These are phyloP conservation scores for Amia ocellicauda DNA, from an alignment of 2,113 vertebrate genomes.

Conservation along the genomic window DNA sequence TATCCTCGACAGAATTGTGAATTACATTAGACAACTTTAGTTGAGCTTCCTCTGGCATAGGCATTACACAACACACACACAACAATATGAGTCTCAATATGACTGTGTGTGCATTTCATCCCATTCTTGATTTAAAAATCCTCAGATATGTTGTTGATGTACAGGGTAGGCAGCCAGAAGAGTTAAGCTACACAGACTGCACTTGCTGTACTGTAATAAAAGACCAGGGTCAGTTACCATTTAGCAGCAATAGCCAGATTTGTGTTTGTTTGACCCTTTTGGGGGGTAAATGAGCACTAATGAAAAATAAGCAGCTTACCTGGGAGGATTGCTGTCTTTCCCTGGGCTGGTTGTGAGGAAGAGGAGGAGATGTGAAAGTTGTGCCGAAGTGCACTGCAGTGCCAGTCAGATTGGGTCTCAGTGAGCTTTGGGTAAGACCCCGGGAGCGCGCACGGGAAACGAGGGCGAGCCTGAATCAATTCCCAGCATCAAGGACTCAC, in stretches of 20 bases:
- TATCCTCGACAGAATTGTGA: no score
- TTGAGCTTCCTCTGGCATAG: no score
- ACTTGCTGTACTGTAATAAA: neutral
- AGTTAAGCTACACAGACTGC: no score
- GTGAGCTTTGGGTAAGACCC: slow-evolving; percentile 7
- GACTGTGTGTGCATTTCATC: no score
- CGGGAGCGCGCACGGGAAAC: slow-evolving; percentile 28
- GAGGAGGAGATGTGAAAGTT: slow-evolving; percentile 59
- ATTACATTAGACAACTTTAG: no score
- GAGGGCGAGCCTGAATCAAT: slow-evolving; percentile 31
- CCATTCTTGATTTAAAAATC: no score
- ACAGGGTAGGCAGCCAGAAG: no score
- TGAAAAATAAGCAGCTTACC: slow-evolving; percentile 43
- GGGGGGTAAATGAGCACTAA: neutral
- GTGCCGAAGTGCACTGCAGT: slow-evolving; percentile 25
- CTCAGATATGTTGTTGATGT: no score
- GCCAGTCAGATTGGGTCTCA: slow-evolving; percentile 8
- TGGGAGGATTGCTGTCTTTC: slow-evolving; percentile 42
- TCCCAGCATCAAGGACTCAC: slow-evolving; percentile 19
- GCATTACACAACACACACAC: no score
- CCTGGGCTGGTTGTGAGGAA: slow-evolving; percentile 29
- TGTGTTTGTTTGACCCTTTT: no score
- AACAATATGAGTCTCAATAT: no score
- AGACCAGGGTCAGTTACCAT: neutral
- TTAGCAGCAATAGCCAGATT: neutral